Evolutionary conservation across 2,113 vertebrate species (phyloP).

Genomic region (Chamaea fasciata): DNA sequence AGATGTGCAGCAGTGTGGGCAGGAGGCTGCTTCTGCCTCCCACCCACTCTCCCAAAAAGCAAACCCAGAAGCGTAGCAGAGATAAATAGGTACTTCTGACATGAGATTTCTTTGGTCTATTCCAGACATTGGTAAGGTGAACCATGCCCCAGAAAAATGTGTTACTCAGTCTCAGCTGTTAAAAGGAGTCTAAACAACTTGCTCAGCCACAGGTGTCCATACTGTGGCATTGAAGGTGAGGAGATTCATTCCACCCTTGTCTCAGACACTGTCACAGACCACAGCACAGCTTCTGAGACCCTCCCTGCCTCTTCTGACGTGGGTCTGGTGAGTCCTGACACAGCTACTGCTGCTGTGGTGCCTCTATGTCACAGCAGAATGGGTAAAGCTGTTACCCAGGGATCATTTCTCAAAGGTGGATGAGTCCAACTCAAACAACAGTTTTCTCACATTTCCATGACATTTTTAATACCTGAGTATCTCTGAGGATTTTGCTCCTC

Average conservation of each 20-base stretch:
- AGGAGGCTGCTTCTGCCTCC: neutral
- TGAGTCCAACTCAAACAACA: neutral
- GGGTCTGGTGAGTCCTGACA: neutral
- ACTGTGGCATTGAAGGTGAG: neutral
- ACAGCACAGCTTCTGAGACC: neutral
- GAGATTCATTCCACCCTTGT: neutral
- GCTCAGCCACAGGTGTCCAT: neutral
- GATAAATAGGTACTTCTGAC: neutral
- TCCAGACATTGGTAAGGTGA: neutral
- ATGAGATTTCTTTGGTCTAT: neutral
- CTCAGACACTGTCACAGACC: neutral
- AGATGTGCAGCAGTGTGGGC: neutral
- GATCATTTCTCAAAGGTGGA: neutral
- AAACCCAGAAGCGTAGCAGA: neutral
- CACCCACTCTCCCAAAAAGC: neutral
- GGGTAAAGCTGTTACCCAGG: neutral
- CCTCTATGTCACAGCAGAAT: accelerated
- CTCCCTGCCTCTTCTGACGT: neutral
- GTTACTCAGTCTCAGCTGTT: neutral
- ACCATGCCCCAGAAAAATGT: neutral
- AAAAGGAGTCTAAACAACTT: neutral
- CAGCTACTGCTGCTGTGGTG: neutral
- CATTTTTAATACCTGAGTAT: neutral
- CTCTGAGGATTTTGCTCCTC: neutral
- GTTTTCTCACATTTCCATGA: neutral